Evolutionary conservation across 2,888 invertebrate species (phyloP).

Genomic region (Nomada ferruginata): DNA sequence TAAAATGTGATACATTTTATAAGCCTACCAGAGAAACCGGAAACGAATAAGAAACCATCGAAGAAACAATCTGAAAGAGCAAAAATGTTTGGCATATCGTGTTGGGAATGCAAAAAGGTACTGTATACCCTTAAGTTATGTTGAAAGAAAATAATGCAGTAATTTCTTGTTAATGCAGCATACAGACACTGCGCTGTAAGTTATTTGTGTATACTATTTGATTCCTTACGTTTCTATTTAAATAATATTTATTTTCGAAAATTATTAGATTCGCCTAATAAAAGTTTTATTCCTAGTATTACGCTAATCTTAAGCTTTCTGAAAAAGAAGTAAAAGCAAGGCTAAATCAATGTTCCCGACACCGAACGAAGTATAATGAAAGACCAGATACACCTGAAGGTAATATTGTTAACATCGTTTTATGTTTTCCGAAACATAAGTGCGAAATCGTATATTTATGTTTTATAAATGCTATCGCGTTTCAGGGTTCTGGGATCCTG

Average conservation of each 20-base stretch:
- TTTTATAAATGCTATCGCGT: conserved; percentile 8
- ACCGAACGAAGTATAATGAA: conserved; percentile 83
- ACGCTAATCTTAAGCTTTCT: conserved; percentile 77
- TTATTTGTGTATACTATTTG: background rate
- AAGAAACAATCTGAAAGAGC: conserved; percentile 80
- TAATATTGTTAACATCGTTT: conserved; percentile 62
- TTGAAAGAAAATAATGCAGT: too few species aligned
- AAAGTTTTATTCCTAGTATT: conserved; percentile 75
- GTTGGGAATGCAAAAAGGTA: conserved; percentile 83
- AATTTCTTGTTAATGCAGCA: conserved; percentile 20
- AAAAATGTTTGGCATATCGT: conserved; percentile 82
- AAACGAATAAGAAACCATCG: conserved; percentile 70
- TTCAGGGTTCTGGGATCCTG: conserved; percentile 83
- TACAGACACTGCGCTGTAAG: conserved; percentile 31
- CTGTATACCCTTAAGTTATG: conserved; percentile 24
- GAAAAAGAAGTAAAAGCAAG: conserved; percentile 81
- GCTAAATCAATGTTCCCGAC: conserved; percentile 85
- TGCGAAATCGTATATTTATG: background rate
- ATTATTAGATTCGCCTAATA: background rate
- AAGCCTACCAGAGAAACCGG: conserved; percentile 21
- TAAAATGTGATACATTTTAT: conserved; percentile 18
- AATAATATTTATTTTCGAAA: conserved; percentile 14
- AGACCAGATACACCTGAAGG: conserved; percentile 81
- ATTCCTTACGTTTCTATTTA: background rate
- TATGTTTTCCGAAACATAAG: background rate